Evolutionary conservation across 2,888 invertebrate species (phyloP), one percentile per base, ranked within the genome.

Genomic region (Cancer borealis): DNA sequence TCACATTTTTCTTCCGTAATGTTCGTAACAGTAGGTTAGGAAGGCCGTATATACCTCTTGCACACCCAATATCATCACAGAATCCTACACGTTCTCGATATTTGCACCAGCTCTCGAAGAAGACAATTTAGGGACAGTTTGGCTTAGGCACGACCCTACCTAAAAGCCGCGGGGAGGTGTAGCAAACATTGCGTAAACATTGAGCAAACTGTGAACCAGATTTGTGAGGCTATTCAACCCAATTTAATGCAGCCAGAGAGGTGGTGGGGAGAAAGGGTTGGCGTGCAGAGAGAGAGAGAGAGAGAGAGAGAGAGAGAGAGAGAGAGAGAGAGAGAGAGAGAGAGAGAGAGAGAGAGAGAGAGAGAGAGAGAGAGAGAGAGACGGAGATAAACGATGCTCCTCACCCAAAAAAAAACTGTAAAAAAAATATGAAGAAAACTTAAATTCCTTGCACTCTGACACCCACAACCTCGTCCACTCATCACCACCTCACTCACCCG

Each of bases 271-370:
- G 66, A 66, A 66, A 66, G 66, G 66, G 66, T 66, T 21, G 66
- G 66, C 66, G 66, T 54, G 90, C 10, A 39, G 39, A 0, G 39
- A 39, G 17, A 30, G 39, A 39, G 79, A 79, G 79, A 90, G 90
- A 90, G 47, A 54, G 90, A 49, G 47, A 54, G 90, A 90, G 90
- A 90, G 90, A 90, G 90, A 90, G 90, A 90, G 90, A 90, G 90
- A 91, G 91, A 91, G 91, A 91, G 91, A 91, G 91, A 91, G 91
- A 91, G 91, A 91, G 91, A 91, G 91, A 91, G 91, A 91, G 91
- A 91, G 91, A 91, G 91, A 91, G 91, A 91, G 91, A 91, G 91
- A 91, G 91, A 91, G 91, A 54, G 91, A 91, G 91, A 91, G 91
- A 91, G 91, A 91, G 91, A 91, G 91, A 91, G 91, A 91, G 91